Base-by-base conservation (phyloP, 2,113 vertebrate genomes). In the Poicephalus gulielmi region DNA sequence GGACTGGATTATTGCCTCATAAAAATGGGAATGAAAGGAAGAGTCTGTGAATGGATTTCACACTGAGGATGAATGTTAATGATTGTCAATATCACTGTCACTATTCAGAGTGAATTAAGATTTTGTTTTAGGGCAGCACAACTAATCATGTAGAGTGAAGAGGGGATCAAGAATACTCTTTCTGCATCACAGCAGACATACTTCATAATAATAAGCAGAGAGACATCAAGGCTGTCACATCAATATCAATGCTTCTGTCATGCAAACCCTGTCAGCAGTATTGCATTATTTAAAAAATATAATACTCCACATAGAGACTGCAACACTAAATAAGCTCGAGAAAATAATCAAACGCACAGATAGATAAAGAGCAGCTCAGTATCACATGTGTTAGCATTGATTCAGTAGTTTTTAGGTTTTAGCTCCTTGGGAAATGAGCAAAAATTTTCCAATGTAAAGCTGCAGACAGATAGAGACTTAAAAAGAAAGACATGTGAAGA, bases 191-290 rank as follows among this genome's bases (percentile, higher is more conserved):
- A 82, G 71, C 31, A 93, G 76, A 76, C 73, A 79, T 87, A 60
- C 59, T 95, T 96, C 85, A 74, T 86, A 82, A 84, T 86, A 97
- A 95, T 69, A 95, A 86, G 77, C 62, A 90, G 84, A 86, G 76
- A 96, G 57, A 86, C 66, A 92, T 93, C 94, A 91, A 87, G 82
- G 37, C 52, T 92, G 87, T 91, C 88, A 88, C 78, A 94, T 88
- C 82, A 90, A 60, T 91, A 94, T 94, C 94, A 91, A 37, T 75
- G 92, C 86, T 89, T 91, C 73, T 2, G 0, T 92, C 94, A 69
- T 37, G 57, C 79, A 86, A 92, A 62, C 43, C 37, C 68, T 95
- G 91, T 76, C 89, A 95, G 62, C 41, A 60, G 43, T 69, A 93
- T 59, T 64, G 44, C 52, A 74, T 92, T 95, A 83, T 86, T 96